These are phyloP conservation scores for Watsonalla cultraria DNA, from an alignment of 2,888 invertebrate genomes.

Conservation along the genomic window DNA sequence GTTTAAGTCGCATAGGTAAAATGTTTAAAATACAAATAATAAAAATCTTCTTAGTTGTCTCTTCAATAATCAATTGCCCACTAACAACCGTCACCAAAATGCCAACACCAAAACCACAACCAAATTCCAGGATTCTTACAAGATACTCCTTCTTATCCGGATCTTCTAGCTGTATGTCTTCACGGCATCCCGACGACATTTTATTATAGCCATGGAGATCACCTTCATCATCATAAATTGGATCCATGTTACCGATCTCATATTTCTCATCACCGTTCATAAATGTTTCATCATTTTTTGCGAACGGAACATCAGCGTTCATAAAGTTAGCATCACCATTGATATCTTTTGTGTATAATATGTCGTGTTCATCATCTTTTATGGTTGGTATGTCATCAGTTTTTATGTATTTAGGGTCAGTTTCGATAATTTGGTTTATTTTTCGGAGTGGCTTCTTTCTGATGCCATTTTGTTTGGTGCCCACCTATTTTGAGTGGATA, in stretches of 20 bases:
- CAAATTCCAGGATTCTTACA: constrained; percentile 40
- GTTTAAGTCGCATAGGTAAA: no score
- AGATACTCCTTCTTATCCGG: constrained; percentile 59
- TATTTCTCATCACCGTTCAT: constrained; percentile 15
- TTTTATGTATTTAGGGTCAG: constrained; percentile 6
- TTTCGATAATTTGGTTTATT: constrained; percentile 11
- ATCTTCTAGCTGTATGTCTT: constrained; percentile 61
- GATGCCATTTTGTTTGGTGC: constrained; percentile 36
- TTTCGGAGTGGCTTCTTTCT: constrained; percentile 24
- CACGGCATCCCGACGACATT: constrained; percentile 53
- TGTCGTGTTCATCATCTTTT: constrained; percentile 10
- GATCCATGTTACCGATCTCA: not conserved
- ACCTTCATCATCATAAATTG: constrained; percentile 24
- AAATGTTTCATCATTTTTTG: constrained; percentile 4
- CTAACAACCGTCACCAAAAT: constrained; percentile 11
- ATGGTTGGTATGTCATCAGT: constrained; percentile 6
- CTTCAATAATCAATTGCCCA: not conserved
- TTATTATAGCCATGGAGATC: constrained; percentile 60
- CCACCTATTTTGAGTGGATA: constrained; percentile 31
- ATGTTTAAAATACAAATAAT: no score
- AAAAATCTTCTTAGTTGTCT: not conserved
- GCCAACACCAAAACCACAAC: constrained; percentile 14
- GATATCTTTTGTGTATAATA: constrained; percentile 5
- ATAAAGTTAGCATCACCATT: constrained; percentile 5
- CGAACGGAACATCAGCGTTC: constrained; percentile 6